Evolutionary conservation across 2,888 invertebrate genomes (phyloP), one percentile per base, ranked within the genome.

Genomic region (Nematopogon swammerdamellus): DNA sequence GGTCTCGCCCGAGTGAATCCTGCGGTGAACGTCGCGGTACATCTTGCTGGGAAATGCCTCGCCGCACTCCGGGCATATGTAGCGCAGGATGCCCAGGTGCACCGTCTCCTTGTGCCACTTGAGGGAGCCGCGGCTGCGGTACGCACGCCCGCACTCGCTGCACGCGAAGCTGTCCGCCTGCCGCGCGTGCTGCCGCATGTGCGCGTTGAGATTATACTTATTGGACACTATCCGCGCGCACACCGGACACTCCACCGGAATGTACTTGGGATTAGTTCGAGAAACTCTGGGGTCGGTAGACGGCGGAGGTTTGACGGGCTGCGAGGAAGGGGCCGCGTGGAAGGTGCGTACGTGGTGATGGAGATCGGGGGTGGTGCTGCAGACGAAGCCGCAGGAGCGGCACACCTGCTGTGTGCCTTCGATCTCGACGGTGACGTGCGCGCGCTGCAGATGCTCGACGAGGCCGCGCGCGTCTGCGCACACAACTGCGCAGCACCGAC

Each of bases 191-290:
- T 59, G 66, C 52, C 71, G 68, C 64, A 72, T 61, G 56, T 85
- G 84, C 1, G 64, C 59, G 14, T 68, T 57, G 74, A 70, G 68
- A 61, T 75, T 61, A 68, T 82, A 69, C 63, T 82, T 70, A 63
- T 82, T 68, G 49, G 68, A 65, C 57, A 81, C 82, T 1, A 63
- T 67, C 55, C 70, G 75, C 48, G 74, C 70, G 56, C 83, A 83
- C 14, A 74, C 69, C 0, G 70, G 66, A 50, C 83, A 83, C 3
- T 67, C 64, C 14, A 71, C 75, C 1, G 73, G 72, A 16, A 70
- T 67, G 49, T 64, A 63, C 51, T 70, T 71, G 25, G 25, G 25
- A 25, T 25, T 25, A 25, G 25, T 25, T 25, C 25, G 4, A 25
- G 25, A 25, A 8, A 25, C 8, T 4, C 53, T 69, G 69, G 49